Evolutionary conservation across 37 sponge, comb jelly and placozoan species (phyloP).

Genomic region (Amphimedon queenslandica): DNA sequence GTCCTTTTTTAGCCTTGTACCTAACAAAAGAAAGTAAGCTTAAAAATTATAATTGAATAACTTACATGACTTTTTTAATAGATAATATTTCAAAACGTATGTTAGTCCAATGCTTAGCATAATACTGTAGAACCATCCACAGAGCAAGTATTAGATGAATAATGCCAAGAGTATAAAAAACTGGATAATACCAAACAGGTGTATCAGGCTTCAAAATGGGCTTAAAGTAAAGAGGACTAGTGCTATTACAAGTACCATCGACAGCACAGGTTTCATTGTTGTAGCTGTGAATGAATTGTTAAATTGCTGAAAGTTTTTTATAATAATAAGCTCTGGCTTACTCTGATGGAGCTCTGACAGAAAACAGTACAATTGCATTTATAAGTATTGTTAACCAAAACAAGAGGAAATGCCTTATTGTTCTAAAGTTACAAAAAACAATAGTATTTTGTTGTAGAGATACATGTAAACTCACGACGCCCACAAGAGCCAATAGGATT

Average conservation of each 20-base stretch:
- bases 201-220: neutral
- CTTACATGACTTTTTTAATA: constrained; percentile 1
- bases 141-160: neutral
- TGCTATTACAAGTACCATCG: neutral
- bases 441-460: neutral
- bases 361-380: neutral
- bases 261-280: neutral
- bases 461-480: neutral
- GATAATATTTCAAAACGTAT: neutral
- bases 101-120: neutral
- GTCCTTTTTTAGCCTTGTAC: neutral
- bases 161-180: neutral
- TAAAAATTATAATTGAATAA: neutral
- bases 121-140: constrained; percentile 3
- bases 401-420: neutral
- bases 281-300: neutral
- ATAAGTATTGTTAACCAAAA: neutral
- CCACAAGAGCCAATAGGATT: neutral
- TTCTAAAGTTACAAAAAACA: no score
- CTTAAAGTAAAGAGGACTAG: neutral
- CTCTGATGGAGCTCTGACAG: neutral
- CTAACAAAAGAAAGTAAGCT: neutral
- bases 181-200: neutral
- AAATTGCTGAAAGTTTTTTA: neutral
- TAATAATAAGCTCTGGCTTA: neutral